Evolutionary conservation across 2,113 vertebrate species (phyloP), one percentile per base, ranked within the genome.

Genomic region (Cynoglossus semilaevis): DNA sequence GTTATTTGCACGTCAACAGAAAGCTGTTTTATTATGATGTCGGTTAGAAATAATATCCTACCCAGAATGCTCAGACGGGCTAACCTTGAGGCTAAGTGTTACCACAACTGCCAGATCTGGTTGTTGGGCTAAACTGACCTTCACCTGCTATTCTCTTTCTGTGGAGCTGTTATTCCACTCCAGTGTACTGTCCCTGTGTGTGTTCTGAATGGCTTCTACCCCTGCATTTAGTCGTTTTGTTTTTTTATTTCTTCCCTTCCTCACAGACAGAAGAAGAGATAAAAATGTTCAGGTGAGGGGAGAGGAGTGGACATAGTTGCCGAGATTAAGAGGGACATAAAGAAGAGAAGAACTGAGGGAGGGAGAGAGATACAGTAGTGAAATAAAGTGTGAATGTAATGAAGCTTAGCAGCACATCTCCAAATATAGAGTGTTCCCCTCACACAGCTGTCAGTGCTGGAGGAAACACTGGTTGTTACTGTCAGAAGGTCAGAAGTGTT

Each of bases 281-380:
- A 41, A 19, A 67, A 56, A 67, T 77, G n/a, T 71, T 59, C 53
- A 60, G 59, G 68, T 2, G 13, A 36, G 3, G 42, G 2, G 41
- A 19, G 48, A 59, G 58, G 64, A 71, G 13, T 62, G 67, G 69
- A 74, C 67, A 57, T 56, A 63, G 83, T 88, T 84, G 84, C 80
- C 81, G 86, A 71, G 83, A 84, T 79, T 82, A 87, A 65, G 48
- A 15, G 34, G 50, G 50, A 58, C 37, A 54, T 46, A 16, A 37
- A 59, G 45, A 72, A 63, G 51, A 53, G 22, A 64, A 58, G 41
- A 46, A 47, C 16, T 42, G 5, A 57, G 22, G 59, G 54, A 53
- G 51, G 56, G 35, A 71, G 37, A 41, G 35, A 11, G 14, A 29
- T 22, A 36, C 58, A 8, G 14, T 17, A 51, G 16, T 46, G 15